phyloP scores from a whole-genome alignment of 2,113 vertebrate genomes.

The Calypte anna region DNA sequence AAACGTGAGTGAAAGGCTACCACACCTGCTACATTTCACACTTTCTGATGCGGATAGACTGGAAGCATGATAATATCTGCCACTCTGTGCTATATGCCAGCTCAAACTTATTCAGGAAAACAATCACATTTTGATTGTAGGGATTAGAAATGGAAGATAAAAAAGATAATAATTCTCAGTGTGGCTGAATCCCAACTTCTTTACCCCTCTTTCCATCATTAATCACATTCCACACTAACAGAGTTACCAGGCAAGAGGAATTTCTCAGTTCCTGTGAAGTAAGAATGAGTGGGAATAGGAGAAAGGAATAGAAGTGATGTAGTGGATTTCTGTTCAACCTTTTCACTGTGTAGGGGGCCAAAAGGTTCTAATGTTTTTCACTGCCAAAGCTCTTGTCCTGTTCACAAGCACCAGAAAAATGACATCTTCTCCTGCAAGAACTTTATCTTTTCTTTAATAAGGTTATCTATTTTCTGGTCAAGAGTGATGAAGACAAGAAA shows the following conservation, averaged over 20 bases:
- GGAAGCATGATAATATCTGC: not conserved
- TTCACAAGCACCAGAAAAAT: not conserved
- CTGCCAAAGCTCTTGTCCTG: not conserved
- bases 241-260: not conserved
- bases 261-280: not conserved
- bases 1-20: not conserved
- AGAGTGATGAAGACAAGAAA: not conserved
- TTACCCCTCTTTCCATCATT: not conserved
- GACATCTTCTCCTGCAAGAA: not conserved
- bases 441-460: not conserved
- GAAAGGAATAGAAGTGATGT: not conserved
- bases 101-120: not conserved
- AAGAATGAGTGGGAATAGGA: not conserved
- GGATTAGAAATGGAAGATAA: not conserved
- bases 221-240: not conserved
- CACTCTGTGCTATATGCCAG: not conserved
- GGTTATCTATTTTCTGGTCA: not conserved
- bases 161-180: not conserved
- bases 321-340: not conserved
- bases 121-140: not conserved
- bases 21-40: not conserved
- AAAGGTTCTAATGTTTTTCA: not conserved
- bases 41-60: not conserved
- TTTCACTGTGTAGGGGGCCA: not conserved
- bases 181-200: not conserved